Base-by-base conservation (phyloP, 2,888 invertebrate genomes). In the Heliconius erato region DNA sequence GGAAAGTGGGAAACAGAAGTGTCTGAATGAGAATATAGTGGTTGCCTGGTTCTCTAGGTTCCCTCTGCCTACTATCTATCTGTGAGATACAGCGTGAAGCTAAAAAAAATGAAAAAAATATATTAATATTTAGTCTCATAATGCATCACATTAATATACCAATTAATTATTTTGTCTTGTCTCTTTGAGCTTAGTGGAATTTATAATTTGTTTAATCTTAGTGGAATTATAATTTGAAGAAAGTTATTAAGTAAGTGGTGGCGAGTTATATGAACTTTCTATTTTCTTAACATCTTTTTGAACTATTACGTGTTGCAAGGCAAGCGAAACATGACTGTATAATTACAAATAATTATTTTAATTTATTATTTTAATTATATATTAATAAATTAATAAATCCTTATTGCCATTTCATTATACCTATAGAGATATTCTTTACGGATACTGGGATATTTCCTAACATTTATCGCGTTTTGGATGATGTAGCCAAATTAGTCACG, bases 201-300 rank as follows among this genome's bases (percentile, higher is more conserved):
- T 71, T 40, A 44, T 40, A 44, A 40, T 71, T 71, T 40, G 71
- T 4, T 71, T 71, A 71, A 71, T 71, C 71, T 71, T 71, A n/a
- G n/a, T 71, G 71, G n/a, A 71, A 71, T 72, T 72, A 72, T 72
- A 72, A 72, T 72, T 72, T 72, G 26, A 72, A 72, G 72, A 72
- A 72, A 72, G 72, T 72, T 72, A 72, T 72, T 72, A n/a, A 72
- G 72, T 72, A 72, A 72, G 72, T 19, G 72, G 44, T 72, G 16
- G 72, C 72, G 44, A 49, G 44, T 49, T 49, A 19, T 49, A 71
- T 71, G 44, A 26, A 72, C 72, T 72, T 72, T 72, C 72, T 72
- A 72, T 72, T 72, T 72, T 72, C 72, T 44, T 44, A 26, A 49
- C 44, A 72, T 72, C 49, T 72, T 72, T 72, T 72, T 72, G 26